Evolutionary conservation across 2,113 vertebrate species (phyloP).

Genomic region (Lophochroa leadbeateri): DNA sequence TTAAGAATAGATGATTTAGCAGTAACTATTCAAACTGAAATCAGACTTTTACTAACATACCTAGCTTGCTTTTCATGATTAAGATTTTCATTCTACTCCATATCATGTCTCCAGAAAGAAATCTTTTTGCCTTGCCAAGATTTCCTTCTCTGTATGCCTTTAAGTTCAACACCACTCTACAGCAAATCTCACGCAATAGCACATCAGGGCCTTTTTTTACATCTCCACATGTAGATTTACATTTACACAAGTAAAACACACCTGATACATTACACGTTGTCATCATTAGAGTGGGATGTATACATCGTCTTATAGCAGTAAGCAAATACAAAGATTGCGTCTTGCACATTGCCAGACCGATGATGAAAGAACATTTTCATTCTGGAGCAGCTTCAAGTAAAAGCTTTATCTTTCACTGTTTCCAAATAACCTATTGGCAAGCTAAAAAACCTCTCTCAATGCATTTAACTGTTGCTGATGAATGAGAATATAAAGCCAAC

Average conservation of each 20-base stretch:
- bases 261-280: not conserved
- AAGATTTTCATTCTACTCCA: not conserved
- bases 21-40: not conserved
- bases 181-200: not conserved
- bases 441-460: not conserved
- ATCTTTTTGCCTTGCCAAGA: not conserved
- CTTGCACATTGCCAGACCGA: not conserved
- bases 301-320: not conserved
- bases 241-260: not conserved
- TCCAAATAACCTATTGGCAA: not conserved
- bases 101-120: not conserved
- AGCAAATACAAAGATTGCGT: not conserved
- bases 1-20: not conserved
- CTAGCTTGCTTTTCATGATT: not conserved
- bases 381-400: not conserved
- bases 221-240: not conserved
- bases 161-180: not conserved
- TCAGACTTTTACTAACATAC: fast-evolving
- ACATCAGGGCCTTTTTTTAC: not conserved
- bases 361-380: not conserved
- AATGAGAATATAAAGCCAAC: not conserved
- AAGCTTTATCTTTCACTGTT: not conserved
- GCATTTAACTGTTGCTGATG: not conserved
- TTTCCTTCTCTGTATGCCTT: not conserved
- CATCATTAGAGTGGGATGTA: not conserved